Evolutionary conservation across 2,797 vertebrate species (phyloP).

Genomic region (Notamacropus eugenii): DNA sequence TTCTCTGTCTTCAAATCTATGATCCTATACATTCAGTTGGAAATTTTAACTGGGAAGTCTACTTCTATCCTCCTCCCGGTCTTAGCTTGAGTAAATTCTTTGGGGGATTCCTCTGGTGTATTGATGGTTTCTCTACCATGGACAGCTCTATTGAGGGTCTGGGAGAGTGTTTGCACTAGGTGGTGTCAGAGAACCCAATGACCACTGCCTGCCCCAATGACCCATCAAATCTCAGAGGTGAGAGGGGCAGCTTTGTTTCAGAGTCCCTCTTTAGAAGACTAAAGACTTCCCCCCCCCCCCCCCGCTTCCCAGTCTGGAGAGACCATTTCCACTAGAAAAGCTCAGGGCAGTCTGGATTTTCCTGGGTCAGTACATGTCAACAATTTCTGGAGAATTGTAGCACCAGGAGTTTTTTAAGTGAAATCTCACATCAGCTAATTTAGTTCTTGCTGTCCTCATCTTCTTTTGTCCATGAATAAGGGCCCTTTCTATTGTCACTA

Average conservation of each 20-base stretch:
- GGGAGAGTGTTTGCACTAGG: background rate
- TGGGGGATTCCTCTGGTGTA: background rate
- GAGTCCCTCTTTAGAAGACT: background rate
- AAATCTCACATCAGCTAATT: slow-evolving; percentile 3
- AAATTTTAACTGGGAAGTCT: background rate
- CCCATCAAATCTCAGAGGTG: background rate
- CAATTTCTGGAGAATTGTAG: background rate
- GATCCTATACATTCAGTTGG: background rate
- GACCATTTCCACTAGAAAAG: background rate
- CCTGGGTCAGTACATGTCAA: slow-evolving; percentile 2
- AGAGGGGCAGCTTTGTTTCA: background rate
- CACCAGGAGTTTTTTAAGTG: slow-evolving; percentile 1
- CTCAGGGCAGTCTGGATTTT: background rate
- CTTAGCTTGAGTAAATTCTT: background rate
- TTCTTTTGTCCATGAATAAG: background rate
- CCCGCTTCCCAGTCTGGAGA: background rate
- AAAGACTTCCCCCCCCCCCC: background rate
- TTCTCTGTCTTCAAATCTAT: background rate
- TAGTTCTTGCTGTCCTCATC: background rate
- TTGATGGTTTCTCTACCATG: background rate
- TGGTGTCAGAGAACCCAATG: background rate
- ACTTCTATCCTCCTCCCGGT: background rate
- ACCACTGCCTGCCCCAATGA: background rate
- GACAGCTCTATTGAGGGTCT: background rate
- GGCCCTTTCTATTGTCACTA: background rate